Percentiles rank a stretch among this genome's conserved stretches.
Evolutionary conservation across 2,113 vertebrate genomes (phyloP).

Genomic region (Cnemophilus loriae): DNA sequence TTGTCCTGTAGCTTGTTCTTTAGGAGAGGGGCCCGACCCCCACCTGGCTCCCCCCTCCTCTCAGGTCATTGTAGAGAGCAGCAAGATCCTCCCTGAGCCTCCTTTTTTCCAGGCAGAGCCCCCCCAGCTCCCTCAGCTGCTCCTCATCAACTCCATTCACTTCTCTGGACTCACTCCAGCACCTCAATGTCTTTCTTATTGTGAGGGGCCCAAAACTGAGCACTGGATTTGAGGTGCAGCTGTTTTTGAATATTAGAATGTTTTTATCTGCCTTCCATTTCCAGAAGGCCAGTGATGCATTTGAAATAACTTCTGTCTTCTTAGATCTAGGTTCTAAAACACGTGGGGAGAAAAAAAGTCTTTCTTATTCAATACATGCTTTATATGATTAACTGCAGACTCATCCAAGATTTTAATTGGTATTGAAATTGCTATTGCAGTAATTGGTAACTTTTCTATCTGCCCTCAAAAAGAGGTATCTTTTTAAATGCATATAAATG

Average conservation of each 20-base stretch:
- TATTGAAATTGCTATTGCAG: not conserved
- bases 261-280: not conserved
- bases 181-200: not conserved
- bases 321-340: not conserved
- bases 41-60: not conserved
- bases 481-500: not conserved
- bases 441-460: not conserved
- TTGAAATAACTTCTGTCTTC: not conserved
- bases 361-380: not conserved
- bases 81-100: not conserved
- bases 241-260: not conserved
- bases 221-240: not conserved
- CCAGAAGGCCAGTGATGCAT: not conserved
- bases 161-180: not conserved
- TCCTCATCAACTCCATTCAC: not conserved
- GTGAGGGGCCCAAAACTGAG: not conserved
- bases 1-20: not conserved
- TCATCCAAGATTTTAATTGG: not conserved
- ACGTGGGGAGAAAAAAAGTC: not conserved
- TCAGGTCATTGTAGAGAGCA: not conserved
- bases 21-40: accelerated
- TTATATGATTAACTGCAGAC: not conserved
- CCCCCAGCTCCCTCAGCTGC: not conserved
- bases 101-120: not conserved
- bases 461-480: not conserved